phyloP scores from a whole-genome alignment of 2,113 vertebrate species.

The Micronycteris hirsuta region DNA sequence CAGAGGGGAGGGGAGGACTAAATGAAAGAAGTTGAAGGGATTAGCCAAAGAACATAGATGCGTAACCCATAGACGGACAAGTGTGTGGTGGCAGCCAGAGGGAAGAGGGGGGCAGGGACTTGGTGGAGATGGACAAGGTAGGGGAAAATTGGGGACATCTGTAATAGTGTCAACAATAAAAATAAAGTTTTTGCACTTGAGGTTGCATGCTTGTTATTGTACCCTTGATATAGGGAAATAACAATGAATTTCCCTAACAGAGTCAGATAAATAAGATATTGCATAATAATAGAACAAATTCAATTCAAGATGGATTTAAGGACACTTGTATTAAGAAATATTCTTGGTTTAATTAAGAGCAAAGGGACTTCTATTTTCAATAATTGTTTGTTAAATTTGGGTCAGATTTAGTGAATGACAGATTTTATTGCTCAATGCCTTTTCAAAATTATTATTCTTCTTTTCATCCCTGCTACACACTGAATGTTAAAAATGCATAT shows the following conservation, averaged over 20 bases:
- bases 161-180: no score
- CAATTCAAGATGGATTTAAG: slow-evolving; percentile 37
- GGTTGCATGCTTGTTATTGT: background rate
- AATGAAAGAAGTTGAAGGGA: no score
- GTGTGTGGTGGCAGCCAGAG: no score
- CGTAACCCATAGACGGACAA: no score
- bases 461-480: background rate
- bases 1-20: no score
- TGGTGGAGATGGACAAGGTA: no score
- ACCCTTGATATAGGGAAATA: no score
- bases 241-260: background rate
- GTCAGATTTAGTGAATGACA: slow-evolving; percentile 41
- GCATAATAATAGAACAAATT: slow-evolving; percentile 16
- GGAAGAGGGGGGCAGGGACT: no score
- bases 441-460: slow-evolving; percentile 35
- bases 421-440: background rate
- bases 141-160: no score
- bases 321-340: background rate
- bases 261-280: slow-evolving; percentile 17
- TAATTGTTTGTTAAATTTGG: slow-evolving; percentile 41
- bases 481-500: slow-evolving; percentile 58
- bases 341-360: slow-evolving; percentile 50
- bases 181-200: background rate
- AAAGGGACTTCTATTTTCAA: slow-evolving; percentile 53
- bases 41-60: no score